Conservation (phyloP, 2,888 invertebrate species). For the Fabriciana adippe region DNA sequence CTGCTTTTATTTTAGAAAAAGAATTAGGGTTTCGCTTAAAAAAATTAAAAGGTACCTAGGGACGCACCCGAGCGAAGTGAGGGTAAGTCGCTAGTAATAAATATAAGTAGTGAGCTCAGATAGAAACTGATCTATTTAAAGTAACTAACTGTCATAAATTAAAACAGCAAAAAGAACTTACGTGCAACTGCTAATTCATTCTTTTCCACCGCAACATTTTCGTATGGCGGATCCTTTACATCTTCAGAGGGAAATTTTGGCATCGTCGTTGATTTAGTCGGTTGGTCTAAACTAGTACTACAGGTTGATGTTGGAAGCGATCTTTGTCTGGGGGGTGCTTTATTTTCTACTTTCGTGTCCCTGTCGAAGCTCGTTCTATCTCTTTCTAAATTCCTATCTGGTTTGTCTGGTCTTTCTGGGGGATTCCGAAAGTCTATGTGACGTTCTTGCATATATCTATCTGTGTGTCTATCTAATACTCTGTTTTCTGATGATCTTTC, state of each 20-base stretch:
- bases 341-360: conserved; percentile 53
- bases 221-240: conserved; percentile 69
- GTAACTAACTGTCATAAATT: no score
- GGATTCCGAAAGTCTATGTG: conserved; percentile 52
- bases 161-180: conserved; percentile 50
- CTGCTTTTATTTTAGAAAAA: no score
- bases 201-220: conserved; percentile 68
- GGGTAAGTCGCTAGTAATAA: no score
- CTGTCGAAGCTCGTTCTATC: conserved; percentile 51
- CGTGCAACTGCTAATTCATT: conserved; percentile 68
- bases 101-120: no score
- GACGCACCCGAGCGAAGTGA: no score
- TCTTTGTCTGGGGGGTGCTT: conserved; percentile 70
- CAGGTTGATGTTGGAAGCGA: conserved; percentile 65
- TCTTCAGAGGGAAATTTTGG: conserved; percentile 81
- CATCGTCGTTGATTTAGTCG: conserved; percentile 82
- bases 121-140: no score
- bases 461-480: conserved; percentile 37
- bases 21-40: no score
- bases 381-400: conserved; percentile 38
- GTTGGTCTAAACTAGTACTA: conserved; percentile 63
- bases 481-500: conserved; percentile 43
- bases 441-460: conserved; percentile 41
- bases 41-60: no score
- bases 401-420: conserved; percentile 61